These are phyloP conservation scores for Aplidium turbinatum DNA, from an alignment of 23 tunicate species.

Conservation along the genomic window DNA sequence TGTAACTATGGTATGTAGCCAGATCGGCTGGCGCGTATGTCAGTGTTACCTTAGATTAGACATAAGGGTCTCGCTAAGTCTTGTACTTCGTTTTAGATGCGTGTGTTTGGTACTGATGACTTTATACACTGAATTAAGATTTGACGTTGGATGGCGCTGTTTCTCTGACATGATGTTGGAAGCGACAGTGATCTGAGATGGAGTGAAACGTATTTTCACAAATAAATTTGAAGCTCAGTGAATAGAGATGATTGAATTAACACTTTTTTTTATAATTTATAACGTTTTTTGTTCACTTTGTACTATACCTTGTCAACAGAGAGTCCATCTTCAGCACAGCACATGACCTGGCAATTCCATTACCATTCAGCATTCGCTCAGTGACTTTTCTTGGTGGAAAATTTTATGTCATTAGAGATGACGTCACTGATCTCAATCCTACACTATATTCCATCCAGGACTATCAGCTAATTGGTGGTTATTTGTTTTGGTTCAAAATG, in stretches of 20 bases:
- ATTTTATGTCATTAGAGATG: constrained; percentile 41
- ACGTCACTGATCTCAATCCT: not conserved
- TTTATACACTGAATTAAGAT: no score
- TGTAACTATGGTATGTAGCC: not conserved
- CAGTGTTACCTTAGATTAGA: not conserved
- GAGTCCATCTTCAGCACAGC: no score
- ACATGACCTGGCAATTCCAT: constrained; percentile 28
- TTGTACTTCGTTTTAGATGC: no score
- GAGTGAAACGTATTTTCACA: no score
- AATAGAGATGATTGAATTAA: no score
- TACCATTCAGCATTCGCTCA: constrained; percentile 38
- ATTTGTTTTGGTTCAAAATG: constrained; percentile 13
- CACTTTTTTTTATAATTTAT: no score
- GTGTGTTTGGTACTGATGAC: no score
- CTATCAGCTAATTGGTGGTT: constrained; percentile 28
- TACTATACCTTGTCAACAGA: no score
- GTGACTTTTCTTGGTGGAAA: constrained; percentile 3
- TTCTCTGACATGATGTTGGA: no score
- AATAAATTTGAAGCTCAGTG: no score
- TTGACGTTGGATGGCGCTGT: no score
- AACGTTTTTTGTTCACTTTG: no score
- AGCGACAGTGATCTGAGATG: not conserved
- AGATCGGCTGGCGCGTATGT: not conserved
- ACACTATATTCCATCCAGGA: constrained; percentile 26
- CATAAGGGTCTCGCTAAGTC: not conserved